A percentile compares a stretch with the other conserved stretches of the same genome.
phyloP scores from a whole-genome alignment of 1,140 invertebrate genomes.

The Danaus melanippus region DNA sequence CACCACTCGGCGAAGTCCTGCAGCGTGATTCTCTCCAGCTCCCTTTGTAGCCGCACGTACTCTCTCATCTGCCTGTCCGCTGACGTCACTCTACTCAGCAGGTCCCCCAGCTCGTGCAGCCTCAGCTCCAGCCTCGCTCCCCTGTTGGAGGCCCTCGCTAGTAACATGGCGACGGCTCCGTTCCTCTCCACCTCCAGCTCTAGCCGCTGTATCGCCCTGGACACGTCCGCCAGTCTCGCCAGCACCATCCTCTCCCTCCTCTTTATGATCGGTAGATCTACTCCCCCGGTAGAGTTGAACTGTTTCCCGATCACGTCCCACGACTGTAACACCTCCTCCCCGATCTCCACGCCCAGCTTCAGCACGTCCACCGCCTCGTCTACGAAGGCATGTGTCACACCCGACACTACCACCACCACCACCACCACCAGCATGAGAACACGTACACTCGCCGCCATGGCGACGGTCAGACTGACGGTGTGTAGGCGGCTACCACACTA shows the following conservation, averaged over 20 bases:
- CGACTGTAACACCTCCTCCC: slow-evolving; percentile 73
- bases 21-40: slow-evolving; percentile 76
- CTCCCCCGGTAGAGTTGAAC: slow-evolving; percentile 67
- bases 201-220: slow-evolving; percentile 55
- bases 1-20: slow-evolving; percentile 78
- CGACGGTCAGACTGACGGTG: slow-evolving; percentile 49
- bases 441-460: slow-evolving; percentile 44
- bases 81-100: slow-evolving; percentile 73
- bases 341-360: slow-evolving; percentile 74
- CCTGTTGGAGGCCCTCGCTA: slow-evolving; percentile 52
- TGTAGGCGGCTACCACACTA: too few species aligned
- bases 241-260: slow-evolving; percentile 72
- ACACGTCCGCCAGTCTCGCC: slow-evolving; percentile 61
- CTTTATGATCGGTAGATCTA: slow-evolving; percentile 73
- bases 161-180: slow-evolving; percentile 42
- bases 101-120: slow-evolving; percentile 73
- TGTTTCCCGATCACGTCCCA: slow-evolving; percentile 75
- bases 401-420: slow-evolving; percentile 20
- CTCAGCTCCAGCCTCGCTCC: slow-evolving; percentile 71
- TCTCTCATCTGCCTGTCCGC: slow-evolving; percentile 72
- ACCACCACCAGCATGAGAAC: slow-evolving; percentile 29
- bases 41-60: slow-evolving; percentile 67
- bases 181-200: slow-evolving; percentile 38
- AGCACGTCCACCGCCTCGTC: slow-evolving; percentile 76
- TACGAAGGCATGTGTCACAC: slow-evolving; percentile 53